A percentile compares a stretch with the other conserved stretches of the same genome.
Evolutionary conservation across 37 sponge, comb jelly and placozoan genomes (phyloP).

Genomic region (Beroe ovata): DNA sequence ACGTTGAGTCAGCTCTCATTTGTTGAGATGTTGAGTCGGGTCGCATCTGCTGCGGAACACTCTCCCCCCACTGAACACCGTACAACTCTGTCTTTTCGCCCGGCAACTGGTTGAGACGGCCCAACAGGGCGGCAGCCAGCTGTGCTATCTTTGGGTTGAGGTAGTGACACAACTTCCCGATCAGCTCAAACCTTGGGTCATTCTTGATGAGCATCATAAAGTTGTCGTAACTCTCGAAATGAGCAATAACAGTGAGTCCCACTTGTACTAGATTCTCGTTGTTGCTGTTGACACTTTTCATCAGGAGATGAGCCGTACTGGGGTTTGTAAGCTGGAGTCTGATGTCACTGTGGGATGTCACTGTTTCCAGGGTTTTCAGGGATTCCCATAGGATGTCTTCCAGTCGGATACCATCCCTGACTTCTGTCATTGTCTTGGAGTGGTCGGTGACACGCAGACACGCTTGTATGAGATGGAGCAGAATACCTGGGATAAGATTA

Average conservation of each 20-base stretch:
- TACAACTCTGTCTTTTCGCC: neutral
- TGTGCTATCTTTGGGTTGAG: slow-evolving; percentile 12
- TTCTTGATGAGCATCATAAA: slow-evolving; percentile 45
- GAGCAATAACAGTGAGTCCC: neutral
- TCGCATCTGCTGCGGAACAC: slow-evolving; percentile 8
- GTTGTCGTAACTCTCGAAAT: slow-evolving; percentile 30
- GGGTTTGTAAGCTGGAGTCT: slow-evolving; percentile 9
- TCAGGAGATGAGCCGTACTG: slow-evolving; percentile 10
- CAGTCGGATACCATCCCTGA: slow-evolving; percentile 32
- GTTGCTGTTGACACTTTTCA: slow-evolving; percentile 1
- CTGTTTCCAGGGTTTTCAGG: slow-evolving; percentile 46
- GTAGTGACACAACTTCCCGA: slow-evolving; percentile 39
- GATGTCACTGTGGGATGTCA: slow-evolving; percentile 12
- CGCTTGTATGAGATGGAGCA: slow-evolving; percentile 60
- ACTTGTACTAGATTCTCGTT: slow-evolving; percentile 29
- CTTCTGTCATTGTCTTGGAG: slow-evolving; percentile 26
- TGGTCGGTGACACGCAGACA: slow-evolving; percentile 48
- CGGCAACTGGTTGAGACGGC: slow-evolving; percentile 10
- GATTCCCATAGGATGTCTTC: slow-evolving; percentile 58
- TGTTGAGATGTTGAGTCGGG: neutral
- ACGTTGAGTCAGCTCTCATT: neutral
- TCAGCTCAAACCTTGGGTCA: slow-evolving; percentile 23
- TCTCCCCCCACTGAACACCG: slow-evolving; percentile 43
- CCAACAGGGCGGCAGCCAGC: slow-evolving; percentile 13
- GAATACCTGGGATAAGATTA: neutral